Base-by-base conservation (phyloP, 2,797 vertebrate species). In the Tiaroga cobitis region DNA sequence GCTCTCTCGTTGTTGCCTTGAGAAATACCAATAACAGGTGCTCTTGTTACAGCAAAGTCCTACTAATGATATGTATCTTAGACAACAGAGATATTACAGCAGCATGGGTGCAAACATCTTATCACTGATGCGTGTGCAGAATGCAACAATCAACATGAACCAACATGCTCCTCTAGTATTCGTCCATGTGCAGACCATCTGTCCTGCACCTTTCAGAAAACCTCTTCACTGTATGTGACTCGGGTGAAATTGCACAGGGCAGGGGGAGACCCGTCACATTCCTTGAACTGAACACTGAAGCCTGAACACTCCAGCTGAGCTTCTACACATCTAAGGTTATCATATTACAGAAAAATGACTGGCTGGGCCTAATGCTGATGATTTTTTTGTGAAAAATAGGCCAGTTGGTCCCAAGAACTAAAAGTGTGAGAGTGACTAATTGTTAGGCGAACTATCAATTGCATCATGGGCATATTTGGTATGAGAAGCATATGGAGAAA, bases 291-390 rank as follows among this genome's bases (percentile, higher is more conserved):
- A 83, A 78, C 63, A 16, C 75, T 81, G 80, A 80, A 29, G 56
- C 43, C 63, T 70, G 78, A 80, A 65, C 24, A 13, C 56, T 89
- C 85, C 63, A 87, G 84, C 80, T 84, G 87, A 84, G 84, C 79
- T 78, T 41, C 56, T 76, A 65, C 85, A 74, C 68, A 85, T 84
- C 77, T 83, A 74, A 72, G 87, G 88, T 90, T 89, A 84, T 70
- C 83, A 84, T 91, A 83, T 91, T 92, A 87, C 81, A 89, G 81
- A 88, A 85, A 90, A 74, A 76, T 68, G 56, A 86, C 89, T 88
- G 82, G 84, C 83, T 87, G 75, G 85, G 80, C 83, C 88, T 87
- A 88, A 82, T 65, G 46, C 84, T 87, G 81, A 90, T 88, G 16
- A 67, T 54, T 81, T 75, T 86, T 54, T 49, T 73, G 29, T 29